These are phyloP conservation scores for Megaceryle maxima DNA, from an alignment of 2,113 vertebrate species.

Conservation along the genomic window DNA sequence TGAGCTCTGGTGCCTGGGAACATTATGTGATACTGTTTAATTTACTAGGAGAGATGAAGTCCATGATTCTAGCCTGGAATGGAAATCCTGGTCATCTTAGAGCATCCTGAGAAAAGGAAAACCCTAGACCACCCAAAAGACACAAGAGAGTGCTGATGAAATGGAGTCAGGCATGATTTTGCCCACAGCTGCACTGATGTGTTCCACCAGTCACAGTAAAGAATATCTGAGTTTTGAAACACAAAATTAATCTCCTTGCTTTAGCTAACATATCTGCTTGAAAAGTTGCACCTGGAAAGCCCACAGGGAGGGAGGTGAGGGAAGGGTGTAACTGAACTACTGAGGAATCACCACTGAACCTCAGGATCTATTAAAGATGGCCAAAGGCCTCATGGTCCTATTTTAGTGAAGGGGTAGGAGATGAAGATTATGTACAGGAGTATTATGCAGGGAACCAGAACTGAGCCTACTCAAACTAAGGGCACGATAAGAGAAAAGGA, in stretches of 20 bases:
- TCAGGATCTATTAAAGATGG: neutral
- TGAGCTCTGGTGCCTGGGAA: neutral
- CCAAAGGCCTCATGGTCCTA: neutral
- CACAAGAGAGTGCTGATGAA: neutral
- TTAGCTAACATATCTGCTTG: neutral
- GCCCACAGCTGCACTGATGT: neutral
- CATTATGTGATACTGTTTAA: neutral
- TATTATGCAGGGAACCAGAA: neutral
- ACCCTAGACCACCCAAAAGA: neutral
- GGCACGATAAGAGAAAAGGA: neutral
- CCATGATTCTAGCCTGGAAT: neutral
- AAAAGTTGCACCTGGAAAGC: neutral
- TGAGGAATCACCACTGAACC: neutral
- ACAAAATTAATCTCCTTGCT: neutral
- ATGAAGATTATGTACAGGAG: neutral
- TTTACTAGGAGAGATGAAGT: neutral
- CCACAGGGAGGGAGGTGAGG: neutral
- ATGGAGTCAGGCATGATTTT: neutral
- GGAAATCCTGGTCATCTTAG: neutral
- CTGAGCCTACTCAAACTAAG: neutral
- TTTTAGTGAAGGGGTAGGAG: neutral
- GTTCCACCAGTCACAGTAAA: neutral
- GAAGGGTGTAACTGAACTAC: neutral
- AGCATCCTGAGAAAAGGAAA: neutral
- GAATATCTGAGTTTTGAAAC: neutral